Base-by-base conservation (phyloP, 2,113 vertebrate species). In the Paralichthys olivaceus region DNA sequence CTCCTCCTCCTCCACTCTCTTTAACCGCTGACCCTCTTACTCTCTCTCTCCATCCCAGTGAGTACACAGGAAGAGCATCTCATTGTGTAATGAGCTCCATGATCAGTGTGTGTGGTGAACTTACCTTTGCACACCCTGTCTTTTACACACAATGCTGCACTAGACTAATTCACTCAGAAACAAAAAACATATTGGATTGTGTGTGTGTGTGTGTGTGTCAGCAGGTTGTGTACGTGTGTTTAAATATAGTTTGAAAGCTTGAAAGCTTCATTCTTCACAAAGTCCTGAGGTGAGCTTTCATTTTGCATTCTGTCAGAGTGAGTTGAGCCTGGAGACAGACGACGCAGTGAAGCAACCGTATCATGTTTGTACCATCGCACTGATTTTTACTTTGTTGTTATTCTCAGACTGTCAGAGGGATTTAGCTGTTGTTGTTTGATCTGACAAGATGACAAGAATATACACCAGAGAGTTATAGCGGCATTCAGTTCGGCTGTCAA, bases 11-110 rank as follows among this genome's bases (percentile, higher is more conserved):
- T 32, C 58, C 34, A 2, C 12, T 45, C 34, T 53, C 53, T 29
- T 26, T 43, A 57, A 57, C 25, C 14, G 7, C 67, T 28, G 3
- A 47, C 62, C 14, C 32, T 23, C 53, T 66, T 43, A 60, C 70
- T 71, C 70, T 63, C 56, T 34, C 75, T 20, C 47, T 14, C 49
- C 53, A 58, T 75, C 66, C 62, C 58, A 47, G n/a, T 76, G 63
- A 65, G 86, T 91, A 78, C 28, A 91, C 85, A 71, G 32, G 57
- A 61, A 69, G 83, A 83, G 73, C 81, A 81, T 77, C 69, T 81
- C 72, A 49, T 76, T 22, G 61, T 84, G 84, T 80, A 87, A 88
- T 70, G 74, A 88, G 79, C 61, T 70, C 55, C 19, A 37, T 26
- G 79, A 49, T 63, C 17, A 43, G 49, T 22, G 19, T 45, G 49